A percentile compares a stretch with the other conserved stretches of the same genome.
These are phyloP conservation scores for Drosophila mettleri DNA, from an alignment of 2,888 invertebrate genomes.

Conservation along the genomic window DNA sequence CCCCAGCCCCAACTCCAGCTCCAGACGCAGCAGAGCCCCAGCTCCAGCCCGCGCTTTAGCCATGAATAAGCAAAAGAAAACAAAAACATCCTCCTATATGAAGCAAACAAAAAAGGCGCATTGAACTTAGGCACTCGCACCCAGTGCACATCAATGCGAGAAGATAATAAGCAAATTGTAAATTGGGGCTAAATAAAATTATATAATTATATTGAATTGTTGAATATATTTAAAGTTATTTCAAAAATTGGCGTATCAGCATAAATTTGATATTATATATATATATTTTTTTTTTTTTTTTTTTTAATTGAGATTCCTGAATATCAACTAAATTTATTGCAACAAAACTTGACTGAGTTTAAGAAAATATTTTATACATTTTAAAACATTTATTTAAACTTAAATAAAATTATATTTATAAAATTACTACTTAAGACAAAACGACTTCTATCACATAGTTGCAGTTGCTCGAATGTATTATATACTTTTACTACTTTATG, in stretches of 20 bases:
- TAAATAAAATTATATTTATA: background rate
- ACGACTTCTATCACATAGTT: background rate
- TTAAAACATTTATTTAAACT: too few species aligned
- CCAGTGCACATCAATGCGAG: conserved; percentile 13
- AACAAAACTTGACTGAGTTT: too few species aligned
- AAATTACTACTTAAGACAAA: background rate
- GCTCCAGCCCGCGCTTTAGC: background rate
- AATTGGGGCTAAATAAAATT: conserved; percentile 1
- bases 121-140: conserved; percentile 38
- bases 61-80: background rate
- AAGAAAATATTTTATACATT: too few species aligned
- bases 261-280: background rate
- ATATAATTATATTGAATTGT: conserved; percentile 12
- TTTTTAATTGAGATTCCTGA: too few species aligned
- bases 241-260: background rate
- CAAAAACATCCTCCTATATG: conserved; percentile 7
- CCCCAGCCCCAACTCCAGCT: background rate
- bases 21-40: background rate
- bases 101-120: conserved; percentile 30
- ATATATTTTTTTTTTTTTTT: background rate
- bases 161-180: conserved; percentile 13
- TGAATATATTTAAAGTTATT: conserved; percentile 3
- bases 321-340: too few species aligned
- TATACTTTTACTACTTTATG: background rate
- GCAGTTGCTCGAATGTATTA: too few species aligned